Percentiles rank a stretch among this genome's conserved stretches.
These are phyloP conservation scores for Chironomus tepperi DNA, from an alignment of 1,140 invertebrate genomes.

Conservation along the genomic window DNA sequence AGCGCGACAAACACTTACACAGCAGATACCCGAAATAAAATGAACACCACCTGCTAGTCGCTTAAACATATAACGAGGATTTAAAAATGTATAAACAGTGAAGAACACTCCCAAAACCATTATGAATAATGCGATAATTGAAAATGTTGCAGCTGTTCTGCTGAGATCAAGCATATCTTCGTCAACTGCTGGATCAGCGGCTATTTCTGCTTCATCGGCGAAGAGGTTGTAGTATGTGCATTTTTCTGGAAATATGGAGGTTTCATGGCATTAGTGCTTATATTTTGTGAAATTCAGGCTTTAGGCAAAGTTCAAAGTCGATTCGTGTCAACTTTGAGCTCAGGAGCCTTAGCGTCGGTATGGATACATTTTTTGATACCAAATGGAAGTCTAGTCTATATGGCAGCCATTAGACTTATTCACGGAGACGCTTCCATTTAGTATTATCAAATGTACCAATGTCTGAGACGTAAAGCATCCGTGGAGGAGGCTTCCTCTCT, in stretches of 20 bases:
- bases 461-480: no score
- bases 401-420: no score
- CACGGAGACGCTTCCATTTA: no score
- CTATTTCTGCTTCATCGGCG: constrained; percentile 44
- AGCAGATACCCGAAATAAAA: constrained; percentile 64
- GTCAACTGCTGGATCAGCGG: constrained; percentile 46
- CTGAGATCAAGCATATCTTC: constrained; percentile 60
- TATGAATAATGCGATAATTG: constrained; percentile 68
- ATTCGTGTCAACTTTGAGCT: no score
- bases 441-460: no score
- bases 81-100: constrained; percentile 75
- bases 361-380: no score
- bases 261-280: no score
- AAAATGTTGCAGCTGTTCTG: constrained; percentile 73
- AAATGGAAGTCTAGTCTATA: no score
- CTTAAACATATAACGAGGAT: constrained; percentile 85
- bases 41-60: constrained; percentile 74
- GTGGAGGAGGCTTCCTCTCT: no score
- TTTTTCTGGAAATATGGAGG: constrained; percentile 42
- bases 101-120: constrained; percentile 74
- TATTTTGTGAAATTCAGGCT: no score
- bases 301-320: no score
- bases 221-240: constrained; percentile 54
- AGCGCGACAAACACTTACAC: constrained; percentile 73
- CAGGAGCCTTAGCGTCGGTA: no score